Conservation (phyloP, 35 echinoderm and acorn worm genomes). For the Eucidaris tribuloides region DNA sequence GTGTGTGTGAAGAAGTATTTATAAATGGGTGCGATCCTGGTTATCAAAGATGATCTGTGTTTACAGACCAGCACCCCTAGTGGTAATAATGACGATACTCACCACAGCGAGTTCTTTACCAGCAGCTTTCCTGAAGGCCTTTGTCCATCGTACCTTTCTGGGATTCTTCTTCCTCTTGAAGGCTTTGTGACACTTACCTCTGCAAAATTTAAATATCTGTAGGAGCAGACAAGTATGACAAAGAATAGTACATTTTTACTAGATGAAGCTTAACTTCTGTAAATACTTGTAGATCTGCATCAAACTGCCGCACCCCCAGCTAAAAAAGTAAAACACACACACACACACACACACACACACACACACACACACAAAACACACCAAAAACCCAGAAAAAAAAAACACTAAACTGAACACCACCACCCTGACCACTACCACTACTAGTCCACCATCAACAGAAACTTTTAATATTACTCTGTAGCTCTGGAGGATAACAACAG, state of each 20-base stretch:
- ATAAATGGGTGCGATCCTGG: no score
- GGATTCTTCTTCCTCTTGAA: constrained; percentile 98
- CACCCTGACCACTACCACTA: no score
- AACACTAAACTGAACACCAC: no score
- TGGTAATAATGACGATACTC: neutral
- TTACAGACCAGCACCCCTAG: no score
- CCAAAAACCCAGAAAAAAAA: no score
- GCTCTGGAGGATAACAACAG: no score
- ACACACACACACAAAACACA: neutral
- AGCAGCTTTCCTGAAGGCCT: constrained; percentile 93
- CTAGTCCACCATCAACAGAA: no score
- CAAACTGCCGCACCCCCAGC: no score
- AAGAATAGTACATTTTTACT: neutral
- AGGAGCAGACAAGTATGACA: neutral
- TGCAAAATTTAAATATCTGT: constrained; percentile 90
- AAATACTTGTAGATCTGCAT: neutral
- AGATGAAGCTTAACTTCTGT: neutral
- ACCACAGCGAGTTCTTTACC: constrained; percentile 99
- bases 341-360: neutral
- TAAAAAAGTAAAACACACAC: neutral
- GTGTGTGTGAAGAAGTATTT: no score
- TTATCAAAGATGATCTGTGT: no score
- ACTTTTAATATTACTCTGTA: no score
- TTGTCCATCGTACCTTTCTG: constrained; percentile 95
- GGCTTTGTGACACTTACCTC: constrained; percentile 95